Conservation (phyloP, 2,797 vertebrate species). For the Pagetopsis macropterus region DNA sequence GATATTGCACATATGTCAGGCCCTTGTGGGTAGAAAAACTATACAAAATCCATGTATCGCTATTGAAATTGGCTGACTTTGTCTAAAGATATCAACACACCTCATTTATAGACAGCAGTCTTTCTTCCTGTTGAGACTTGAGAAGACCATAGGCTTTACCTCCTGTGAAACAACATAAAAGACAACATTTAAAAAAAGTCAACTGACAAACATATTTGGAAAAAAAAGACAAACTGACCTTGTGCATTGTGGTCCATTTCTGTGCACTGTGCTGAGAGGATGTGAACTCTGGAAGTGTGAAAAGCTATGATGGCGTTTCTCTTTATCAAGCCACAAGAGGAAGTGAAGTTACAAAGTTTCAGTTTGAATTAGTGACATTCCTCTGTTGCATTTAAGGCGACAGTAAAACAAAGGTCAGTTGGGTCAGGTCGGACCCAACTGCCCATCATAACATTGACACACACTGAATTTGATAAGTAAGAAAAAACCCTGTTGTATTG, state of each 20-base stretch:
- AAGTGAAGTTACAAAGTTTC: constrained; percentile 68
- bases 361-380: constrained; percentile 44
- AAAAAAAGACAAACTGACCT: constrained; percentile 61
- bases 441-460: background rate
- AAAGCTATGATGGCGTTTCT: constrained; percentile 22
- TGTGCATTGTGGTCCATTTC: constrained; percentile 71
- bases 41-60: background rate
- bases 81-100: constrained; percentile 55
- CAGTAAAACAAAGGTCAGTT: constrained; percentile 10
- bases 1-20: background rate
- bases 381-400: constrained; percentile 34
- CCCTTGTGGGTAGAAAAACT: background rate
- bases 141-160: constrained; percentile 85
- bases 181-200: background rate
- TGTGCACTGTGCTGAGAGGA: constrained; percentile 13
- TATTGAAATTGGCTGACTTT: background rate
- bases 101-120: constrained; percentile 84
- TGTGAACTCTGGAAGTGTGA: constrained; percentile 8
- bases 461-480: constrained; percentile 3
- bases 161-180: constrained; percentile 52
- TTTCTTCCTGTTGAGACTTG: constrained; percentile 86
- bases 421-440: background rate
- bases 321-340: constrained; percentile 66
- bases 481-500: background rate
- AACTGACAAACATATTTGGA: background rate